A percentile compares a stretch with the other conserved stretches of the same genome.
Conservation (phyloP, 1,140 invertebrate species). For the Ceratoteleas bidentatus region DNA sequence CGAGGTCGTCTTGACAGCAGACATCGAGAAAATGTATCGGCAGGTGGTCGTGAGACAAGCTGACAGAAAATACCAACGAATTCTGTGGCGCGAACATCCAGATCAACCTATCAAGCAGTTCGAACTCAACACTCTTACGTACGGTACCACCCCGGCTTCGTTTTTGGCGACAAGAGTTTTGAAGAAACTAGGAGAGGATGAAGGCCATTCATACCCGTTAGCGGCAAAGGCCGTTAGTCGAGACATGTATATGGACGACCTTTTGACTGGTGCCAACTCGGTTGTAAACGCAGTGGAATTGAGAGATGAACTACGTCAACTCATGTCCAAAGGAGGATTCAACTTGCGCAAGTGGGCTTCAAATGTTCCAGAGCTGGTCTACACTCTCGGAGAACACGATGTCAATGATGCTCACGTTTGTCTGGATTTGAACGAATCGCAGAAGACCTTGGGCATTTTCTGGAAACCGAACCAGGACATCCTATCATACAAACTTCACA, state of each 20-base stretch:
- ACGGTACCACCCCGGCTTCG: conserved; percentile 13
- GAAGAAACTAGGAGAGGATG: conserved; percentile 15
- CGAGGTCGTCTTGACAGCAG: conserved; percentile 6
- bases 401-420: background rate
- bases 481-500: background rate
- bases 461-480: background rate
- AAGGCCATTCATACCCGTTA: background rate
- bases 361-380: conserved; percentile 1
- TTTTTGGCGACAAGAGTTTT: conserved; percentile 12
- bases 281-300: background rate
- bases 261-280: background rate
- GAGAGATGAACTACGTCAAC: conserved; percentile 3
- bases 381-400: background rate
- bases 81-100: conserved; percentile 4
- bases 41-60: background rate
- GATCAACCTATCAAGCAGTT: conserved; percentile 1
- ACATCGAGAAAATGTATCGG: conserved; percentile 32
- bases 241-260: conserved; percentile 23
- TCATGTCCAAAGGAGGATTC: conserved; percentile 2
- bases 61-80: conserved; percentile 5
- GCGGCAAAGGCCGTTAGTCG: background rate
- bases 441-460: conserved; percentile 13
- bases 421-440: conserved; percentile 6
- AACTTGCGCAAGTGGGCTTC: conserved; percentile 14
- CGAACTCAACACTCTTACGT: conserved; percentile 19